These are phyloP conservation scores for Passerculus sandwichensis DNA, from an alignment of 2,797 vertebrate species.

Conservation along the genomic window DNA sequence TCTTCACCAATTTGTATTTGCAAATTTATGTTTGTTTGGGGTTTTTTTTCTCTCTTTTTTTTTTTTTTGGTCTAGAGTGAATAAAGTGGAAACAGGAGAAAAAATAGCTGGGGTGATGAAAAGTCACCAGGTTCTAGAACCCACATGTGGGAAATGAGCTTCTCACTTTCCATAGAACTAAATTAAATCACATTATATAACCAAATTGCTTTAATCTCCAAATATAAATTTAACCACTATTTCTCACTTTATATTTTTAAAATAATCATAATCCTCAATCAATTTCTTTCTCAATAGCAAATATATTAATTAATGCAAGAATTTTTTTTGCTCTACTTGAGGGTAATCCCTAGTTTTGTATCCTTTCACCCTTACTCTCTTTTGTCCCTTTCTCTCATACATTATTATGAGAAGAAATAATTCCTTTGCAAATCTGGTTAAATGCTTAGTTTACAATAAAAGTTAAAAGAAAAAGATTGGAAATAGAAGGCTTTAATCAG, in stretches of 20 bases:
- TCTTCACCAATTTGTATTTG: not conserved
- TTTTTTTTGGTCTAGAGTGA: not conserved
- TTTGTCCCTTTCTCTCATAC: not conserved
- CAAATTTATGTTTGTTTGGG: accelerated
- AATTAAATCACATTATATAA: not conserved
- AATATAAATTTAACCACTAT: not conserved
- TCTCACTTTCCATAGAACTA: not conserved
- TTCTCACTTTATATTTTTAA: not conserved
- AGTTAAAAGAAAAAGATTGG: not conserved
- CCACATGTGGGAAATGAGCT: accelerated
- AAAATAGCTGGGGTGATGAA: not conserved
- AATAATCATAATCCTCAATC: not conserved
- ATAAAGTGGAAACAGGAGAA: not conserved
- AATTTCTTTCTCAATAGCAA: not conserved
- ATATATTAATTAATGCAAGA: not conserved
- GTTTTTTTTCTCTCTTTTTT: accelerated
- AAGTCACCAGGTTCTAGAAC: not conserved
- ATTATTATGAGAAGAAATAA: not conserved
- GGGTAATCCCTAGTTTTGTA: not conserved
- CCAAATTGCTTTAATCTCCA: not conserved
- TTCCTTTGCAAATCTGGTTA: not conserved
- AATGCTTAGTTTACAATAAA: not conserved
- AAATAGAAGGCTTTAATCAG: not conserved
- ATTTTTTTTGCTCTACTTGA: not conserved
- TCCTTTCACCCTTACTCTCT: not conserved